These are phyloP conservation scores for Aplodontia rufa DNA, from an alignment of 2,113 vertebrate species.

Conservation along the genomic window DNA sequence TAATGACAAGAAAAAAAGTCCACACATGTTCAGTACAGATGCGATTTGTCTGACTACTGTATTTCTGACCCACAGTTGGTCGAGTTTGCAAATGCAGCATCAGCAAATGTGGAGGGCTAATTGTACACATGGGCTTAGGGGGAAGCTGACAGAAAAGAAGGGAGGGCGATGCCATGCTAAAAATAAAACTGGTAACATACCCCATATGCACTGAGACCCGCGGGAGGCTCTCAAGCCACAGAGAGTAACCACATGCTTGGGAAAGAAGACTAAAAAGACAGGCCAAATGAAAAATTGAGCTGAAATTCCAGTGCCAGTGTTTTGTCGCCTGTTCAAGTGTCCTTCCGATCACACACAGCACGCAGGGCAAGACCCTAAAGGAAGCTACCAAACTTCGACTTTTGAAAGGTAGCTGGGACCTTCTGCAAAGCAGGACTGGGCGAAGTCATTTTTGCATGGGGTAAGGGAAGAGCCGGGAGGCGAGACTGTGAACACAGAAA, in stretches of 20 bases:
- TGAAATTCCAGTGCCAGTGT: background rate
- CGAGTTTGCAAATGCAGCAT: background rate
- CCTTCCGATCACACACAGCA: background rate
- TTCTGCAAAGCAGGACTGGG: accelerated
- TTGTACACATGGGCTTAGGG: background rate
- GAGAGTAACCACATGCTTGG: background rate
- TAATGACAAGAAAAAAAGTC: background rate
- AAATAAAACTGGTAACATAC: background rate
- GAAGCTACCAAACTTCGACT: background rate
- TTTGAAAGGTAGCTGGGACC: background rate
- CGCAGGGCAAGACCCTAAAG: background rate
- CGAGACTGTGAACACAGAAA: background rate
- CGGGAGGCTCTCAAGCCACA: background rate
- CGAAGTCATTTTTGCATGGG: background rate
- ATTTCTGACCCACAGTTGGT: background rate
- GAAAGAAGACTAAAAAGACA: background rate
- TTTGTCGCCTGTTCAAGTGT: background rate
- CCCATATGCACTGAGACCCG: background rate
- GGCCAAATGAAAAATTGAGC: accelerated
- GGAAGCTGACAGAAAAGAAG: background rate
- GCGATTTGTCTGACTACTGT: background rate
- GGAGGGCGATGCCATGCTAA: background rate
- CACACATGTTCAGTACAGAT: background rate
- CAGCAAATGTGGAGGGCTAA: background rate
- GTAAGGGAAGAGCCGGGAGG: background rate